Base-by-base conservation (phyloP, 2,797 vertebrate species). In the Todus mexicanus region DNA sequence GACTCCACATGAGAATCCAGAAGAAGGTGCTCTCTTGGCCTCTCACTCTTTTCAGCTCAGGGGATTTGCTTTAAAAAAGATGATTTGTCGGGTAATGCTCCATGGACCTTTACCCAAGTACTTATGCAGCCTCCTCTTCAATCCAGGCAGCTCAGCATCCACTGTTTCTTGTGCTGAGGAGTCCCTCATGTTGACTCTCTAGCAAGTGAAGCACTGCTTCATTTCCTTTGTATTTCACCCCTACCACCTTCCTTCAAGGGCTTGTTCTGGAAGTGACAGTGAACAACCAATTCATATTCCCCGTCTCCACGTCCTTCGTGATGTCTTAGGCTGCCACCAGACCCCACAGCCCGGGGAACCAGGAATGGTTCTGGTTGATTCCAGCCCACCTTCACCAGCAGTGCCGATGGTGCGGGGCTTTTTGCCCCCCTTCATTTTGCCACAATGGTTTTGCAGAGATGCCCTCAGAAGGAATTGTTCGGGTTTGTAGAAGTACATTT, bases 181-280 rank as follows among this genome's bases (percentile, higher is more conserved):
- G 51, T 69, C 69, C 60, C 37, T 15, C 40, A 20, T 27, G 25
- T 4, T 61, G 66, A 25, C 26, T 60, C 69, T 69, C 25, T 6
- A 23, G 17, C 0, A 1, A 15, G 40, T 15, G 63, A 83, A 47
- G 20, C 63, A 4, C 20, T 0, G 2, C 61, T 80, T 37, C 3
- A 3, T 35, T 48, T 40, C 2, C 33, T 10, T 21, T 23, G 1
- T 3, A 7, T 43, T 65, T 48, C 64, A 6, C 33, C 48, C 18
- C 11, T 37, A 3, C 11, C 22, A 1, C 10, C 20, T 66, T 31
- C 47, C 6, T 10, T 11, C 1, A 1, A 10, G 13, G 35, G 35
- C 57, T 63, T 4, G 0, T 48, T 15, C 64, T 27, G 53, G n/a
- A 31, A 54, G 8, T 9, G 26, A 5, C 1, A 0, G 7, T 7